Evolutionary conservation across 2,797 vertebrate genomes (phyloP).

Genomic region (Mormyrus proboscirostris): DNA sequence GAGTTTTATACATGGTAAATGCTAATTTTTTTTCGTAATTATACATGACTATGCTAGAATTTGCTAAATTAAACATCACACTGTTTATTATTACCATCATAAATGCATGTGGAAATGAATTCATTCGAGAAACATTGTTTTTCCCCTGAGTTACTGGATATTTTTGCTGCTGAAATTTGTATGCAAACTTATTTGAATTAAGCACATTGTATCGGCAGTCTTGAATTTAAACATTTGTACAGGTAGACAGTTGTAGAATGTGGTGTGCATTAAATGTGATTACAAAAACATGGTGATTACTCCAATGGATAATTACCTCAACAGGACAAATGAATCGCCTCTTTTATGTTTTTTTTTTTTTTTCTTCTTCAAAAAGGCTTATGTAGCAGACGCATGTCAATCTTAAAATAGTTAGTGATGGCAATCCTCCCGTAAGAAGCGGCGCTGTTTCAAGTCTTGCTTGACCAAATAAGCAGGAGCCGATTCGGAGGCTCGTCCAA

Average conservation of each 20-base stretch:
- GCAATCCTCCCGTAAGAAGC: background rate
- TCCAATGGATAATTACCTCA: background rate
- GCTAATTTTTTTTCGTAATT: background rate
- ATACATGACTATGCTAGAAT: background rate
- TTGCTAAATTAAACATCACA: background rate
- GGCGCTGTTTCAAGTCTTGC: background rate
- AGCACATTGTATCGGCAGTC: background rate
- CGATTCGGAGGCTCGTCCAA: background rate
- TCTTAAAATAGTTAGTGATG: conserved; percentile 10
- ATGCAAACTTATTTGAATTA: background rate
- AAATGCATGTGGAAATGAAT: background rate
- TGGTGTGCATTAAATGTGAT: background rate
- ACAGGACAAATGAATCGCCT: background rate
- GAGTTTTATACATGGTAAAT: background rate
- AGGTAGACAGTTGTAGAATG: background rate
- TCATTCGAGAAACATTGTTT: background rate
- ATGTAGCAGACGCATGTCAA: background rate
- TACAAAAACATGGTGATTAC: background rate
- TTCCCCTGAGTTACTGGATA: background rate
- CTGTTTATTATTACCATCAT: background rate
- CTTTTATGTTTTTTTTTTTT: background rate
- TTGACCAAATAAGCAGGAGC: background rate
- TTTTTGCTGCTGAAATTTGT: background rate
- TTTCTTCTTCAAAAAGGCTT: background rate
- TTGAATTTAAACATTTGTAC: background rate